Percentiles rank a stretch among this genome's conserved stretches.
These are phyloP conservation scores for Spinus pinus DNA, from an alignment of 2,797 vertebrate genomes.

Conservation along the genomic window DNA sequence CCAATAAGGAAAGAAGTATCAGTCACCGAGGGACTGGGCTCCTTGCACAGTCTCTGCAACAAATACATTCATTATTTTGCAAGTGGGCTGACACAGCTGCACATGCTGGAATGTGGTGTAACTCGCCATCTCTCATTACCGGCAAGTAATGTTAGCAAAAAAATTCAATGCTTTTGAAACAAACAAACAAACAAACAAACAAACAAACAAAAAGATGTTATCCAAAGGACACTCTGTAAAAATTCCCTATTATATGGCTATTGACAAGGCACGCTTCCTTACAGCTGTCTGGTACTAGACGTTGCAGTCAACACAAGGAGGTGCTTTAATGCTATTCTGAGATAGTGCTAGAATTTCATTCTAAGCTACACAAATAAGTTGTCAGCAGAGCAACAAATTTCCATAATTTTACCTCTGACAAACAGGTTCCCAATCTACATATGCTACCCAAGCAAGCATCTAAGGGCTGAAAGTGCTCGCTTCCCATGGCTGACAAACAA, in stretches of 20 bases:
- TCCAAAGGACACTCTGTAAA: background rate
- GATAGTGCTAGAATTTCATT: background rate
- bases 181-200: background rate
- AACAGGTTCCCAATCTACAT: conserved; percentile 8
- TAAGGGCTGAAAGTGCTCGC: fast-evolving
- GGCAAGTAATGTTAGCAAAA: background rate
- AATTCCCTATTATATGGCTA: background rate
- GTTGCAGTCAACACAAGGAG: background rate
- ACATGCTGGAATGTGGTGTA: background rate
- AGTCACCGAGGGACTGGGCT: background rate
- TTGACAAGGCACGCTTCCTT: background rate
- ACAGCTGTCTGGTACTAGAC: background rate
- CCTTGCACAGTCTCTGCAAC: background rate
- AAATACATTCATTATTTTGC: background rate
- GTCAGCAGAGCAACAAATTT: background rate
- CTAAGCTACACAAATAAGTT: background rate
- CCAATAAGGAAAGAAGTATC: background rate
- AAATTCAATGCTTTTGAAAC: background rate
- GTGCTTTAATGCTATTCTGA: background rate
- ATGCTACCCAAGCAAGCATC: background rate
- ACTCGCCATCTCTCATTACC: background rate
- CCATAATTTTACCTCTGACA: background rate
- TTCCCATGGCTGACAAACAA: background rate
- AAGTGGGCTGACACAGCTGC: background rate
- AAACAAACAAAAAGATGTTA: background rate